Conservation (phyloP, 1,140 invertebrate genomes). For the Nasonia giraulti region DNA sequence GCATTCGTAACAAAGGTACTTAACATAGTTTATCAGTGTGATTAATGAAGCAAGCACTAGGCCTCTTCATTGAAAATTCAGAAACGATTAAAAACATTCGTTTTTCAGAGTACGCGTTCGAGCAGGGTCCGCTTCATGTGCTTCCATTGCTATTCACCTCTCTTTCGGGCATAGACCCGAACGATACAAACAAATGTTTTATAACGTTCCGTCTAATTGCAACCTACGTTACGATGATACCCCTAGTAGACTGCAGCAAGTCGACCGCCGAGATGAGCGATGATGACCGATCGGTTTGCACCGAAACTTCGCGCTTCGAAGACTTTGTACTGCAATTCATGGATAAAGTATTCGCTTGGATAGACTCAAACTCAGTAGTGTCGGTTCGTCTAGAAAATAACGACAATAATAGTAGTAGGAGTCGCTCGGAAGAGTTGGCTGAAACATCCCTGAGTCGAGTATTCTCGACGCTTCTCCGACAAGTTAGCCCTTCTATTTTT, state of each 20-base stretch:
- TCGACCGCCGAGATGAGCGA: slow-evolving; percentile 80
- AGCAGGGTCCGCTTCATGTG: slow-evolving; percentile 86
- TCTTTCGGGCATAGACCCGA: slow-evolving; percentile 92
- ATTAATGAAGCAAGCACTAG: background rate
- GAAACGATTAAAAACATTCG: background rate
- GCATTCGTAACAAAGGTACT: slow-evolving; percentile 69
- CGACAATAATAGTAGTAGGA: slow-evolving; percentile 72
- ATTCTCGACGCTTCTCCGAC: slow-evolving; percentile 66
- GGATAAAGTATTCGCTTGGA: slow-evolving; percentile 83
- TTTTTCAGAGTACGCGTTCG: slow-evolving; percentile 74
- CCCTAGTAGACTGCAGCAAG: slow-evolving; percentile 89
- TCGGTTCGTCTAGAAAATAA: slow-evolving; percentile 79
- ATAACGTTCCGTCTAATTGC: slow-evolving; percentile 87
- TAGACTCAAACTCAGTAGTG: slow-evolving; percentile 84
- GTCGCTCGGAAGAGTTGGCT: slow-evolving; percentile 81
- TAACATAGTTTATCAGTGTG: background rate
- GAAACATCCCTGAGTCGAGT: slow-evolving; percentile 77
- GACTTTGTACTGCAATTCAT: slow-evolving; percentile 92
- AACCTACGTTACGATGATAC: slow-evolving; percentile 84
- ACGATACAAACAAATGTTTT: slow-evolving; percentile 90
- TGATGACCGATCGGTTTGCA: slow-evolving; percentile 84
- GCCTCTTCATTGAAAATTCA: background rate
- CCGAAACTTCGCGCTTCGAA: slow-evolving; percentile 89
- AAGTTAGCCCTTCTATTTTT: slow-evolving; percentile 74
- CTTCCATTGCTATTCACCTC: slow-evolving; percentile 86